Evolutionary conservation across 2,888 invertebrate genomes (phyloP).

Genomic region (Lycocerus yunnanus): DNA sequence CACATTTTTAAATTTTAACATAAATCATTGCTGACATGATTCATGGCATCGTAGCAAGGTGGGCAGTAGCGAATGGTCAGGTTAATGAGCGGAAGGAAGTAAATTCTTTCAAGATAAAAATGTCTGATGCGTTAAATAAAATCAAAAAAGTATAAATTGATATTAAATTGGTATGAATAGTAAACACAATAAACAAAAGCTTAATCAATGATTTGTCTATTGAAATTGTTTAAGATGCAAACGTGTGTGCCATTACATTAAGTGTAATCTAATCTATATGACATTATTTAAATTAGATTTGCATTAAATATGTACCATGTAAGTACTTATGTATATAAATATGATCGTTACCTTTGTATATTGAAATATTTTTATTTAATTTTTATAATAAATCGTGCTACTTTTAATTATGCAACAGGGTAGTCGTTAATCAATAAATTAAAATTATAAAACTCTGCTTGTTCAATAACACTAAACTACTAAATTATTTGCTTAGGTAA

Average conservation of each 20-base stretch:
- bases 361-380: no score
- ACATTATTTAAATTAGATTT: neutral
- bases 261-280: neutral
- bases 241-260: neutral
- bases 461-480: neutral
- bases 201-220: neutral
- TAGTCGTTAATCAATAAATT: neutral
- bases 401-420: neutral
- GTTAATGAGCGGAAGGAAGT: neutral
- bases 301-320: neutral
- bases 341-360: no score
- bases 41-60: neutral
- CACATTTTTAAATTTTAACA: neutral
- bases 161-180: neutral
- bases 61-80: neutral
- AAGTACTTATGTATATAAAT: no score
- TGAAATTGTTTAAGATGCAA: neutral
- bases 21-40: neutral
- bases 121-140: neutral
- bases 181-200: neutral
- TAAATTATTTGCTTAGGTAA: neutral
- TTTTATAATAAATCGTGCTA: neutral
- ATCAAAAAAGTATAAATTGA: neutral
- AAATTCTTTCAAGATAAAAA: neutral
- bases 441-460: neutral